Evolutionary conservation across 92 coral and sea anemone species (phyloP).

Genomic region (Zoanthus gigantus): DNA sequence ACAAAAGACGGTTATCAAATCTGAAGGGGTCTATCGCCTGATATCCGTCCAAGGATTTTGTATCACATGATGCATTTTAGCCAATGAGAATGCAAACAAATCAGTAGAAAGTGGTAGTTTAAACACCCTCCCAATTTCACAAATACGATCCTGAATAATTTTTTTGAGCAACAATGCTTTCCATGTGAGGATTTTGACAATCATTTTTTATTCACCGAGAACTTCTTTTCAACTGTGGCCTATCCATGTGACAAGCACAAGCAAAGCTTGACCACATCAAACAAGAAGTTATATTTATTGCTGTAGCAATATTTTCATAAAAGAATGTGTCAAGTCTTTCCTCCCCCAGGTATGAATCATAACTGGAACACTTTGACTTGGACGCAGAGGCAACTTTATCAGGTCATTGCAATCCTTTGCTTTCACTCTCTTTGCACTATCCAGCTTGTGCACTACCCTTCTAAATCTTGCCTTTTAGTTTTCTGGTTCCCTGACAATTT

Average conservation of each 20-base stretch:
- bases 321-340: conserved; percentile 9
- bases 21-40: too few species aligned
- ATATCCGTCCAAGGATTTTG: too few species aligned
- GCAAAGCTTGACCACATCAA: neutral
- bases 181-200: neutral
- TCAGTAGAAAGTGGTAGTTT: neutral
- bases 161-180: conserved; percentile 9
- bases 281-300: conserved; percentile 2
- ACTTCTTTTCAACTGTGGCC: conserved; percentile 14
- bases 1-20: too few species aligned
- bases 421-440: conserved; percentile 31
- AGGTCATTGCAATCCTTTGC: conserved; percentile 24
- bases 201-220: neutral
- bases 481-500: conserved; percentile 31
- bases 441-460: conserved; percentile 25
- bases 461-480: conserved; percentile 24
- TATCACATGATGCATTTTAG: too few species aligned
- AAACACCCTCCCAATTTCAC: conserved; percentile 16
- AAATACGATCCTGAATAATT: conserved; percentile 22
- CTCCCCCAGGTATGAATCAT: conserved; percentile 11
- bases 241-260: conserved; percentile 18
- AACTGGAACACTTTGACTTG: conserved; percentile 18
- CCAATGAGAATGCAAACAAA: too few species aligned
- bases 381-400: conserved; percentile 6
- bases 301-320: neutral